phyloP scores from a whole-genome alignment of 2,797 vertebrate genomes.

The Austrolebias charrua region DNA sequence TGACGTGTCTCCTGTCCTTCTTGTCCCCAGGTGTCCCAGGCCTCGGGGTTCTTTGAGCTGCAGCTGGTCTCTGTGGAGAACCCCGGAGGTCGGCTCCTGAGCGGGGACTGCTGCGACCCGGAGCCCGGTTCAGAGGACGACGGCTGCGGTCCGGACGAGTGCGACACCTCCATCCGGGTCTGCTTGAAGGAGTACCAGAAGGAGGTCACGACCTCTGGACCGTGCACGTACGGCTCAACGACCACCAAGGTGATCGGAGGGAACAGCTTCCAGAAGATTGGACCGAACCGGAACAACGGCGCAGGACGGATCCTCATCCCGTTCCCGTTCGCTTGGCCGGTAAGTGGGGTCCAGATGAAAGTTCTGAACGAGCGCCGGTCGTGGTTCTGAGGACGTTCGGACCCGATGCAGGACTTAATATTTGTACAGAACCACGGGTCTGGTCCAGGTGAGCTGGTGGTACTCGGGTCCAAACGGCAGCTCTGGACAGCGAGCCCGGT shows the following conservation, averaged over 20 bases:
- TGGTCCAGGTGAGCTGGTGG: not conserved
- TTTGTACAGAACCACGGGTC: not conserved
- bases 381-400: no score
- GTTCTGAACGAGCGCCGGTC: not conserved
- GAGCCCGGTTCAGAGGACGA: slow-evolving; percentile 67
- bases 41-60: slow-evolving; percentile 94
- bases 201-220: slow-evolving; percentile 83
- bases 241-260: slow-evolving; percentile 90
- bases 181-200: slow-evolving; percentile 96
- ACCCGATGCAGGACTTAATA: not conserved
- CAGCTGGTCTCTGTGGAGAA: slow-evolving; percentile 90
- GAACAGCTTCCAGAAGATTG: slow-evolving; percentile 88
- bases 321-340: slow-evolving; percentile 95
- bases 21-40: slow-evolving; percentile 84
- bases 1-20: not conserved
- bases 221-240: slow-evolving; percentile 89
- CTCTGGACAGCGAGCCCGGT: slow-evolving; percentile 9
- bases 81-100: slow-evolving; percentile 86
- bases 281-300: slow-evolving; percentile 75
- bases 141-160: slow-evolving; percentile 85
- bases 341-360: slow-evolving; percentile 69
- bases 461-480: not conserved
- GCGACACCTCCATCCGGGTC: slow-evolving; percentile 90
- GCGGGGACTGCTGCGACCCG: slow-evolving; percentile 91
- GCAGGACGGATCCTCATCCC: slow-evolving; percentile 87